Base-by-base conservation (phyloP, 2,888 invertebrate genomes). In the Thecophora atra region DNA sequence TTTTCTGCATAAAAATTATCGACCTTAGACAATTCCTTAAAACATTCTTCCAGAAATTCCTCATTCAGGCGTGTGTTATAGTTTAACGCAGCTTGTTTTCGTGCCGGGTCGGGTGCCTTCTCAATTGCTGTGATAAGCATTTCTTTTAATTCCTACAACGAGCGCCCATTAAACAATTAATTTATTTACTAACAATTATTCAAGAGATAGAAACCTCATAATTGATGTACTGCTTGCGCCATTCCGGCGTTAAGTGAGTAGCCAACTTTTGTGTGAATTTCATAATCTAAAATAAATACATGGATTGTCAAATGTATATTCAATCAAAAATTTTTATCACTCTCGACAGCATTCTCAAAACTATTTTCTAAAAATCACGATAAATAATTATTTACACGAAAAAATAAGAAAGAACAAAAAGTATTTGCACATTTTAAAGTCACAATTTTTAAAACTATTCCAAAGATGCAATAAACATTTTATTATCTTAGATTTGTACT, bases 171-270 rank as follows among this genome's bases (percentile, higher is more conserved):
- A 70, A 26, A 51, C 11, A 26, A 47, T 52, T 52, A 30, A 13
- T 19, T 58, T 11, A 47, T 51, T 51, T 17, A 65, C 7, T 42
- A 64, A 24, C 24, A 17, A n/a, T 7, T 17, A 15, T 37, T 5
- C 17, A 15, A 24, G 42, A 47, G 13, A 47, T 28, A 6, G 75
- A 78, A 58, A 82, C 94, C 91, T 94, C 93, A 87, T 95, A 95
- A 81, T 92, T 92, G 78, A 95, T 94, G 82, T 94, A 99, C 87
- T 99, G 98, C 88, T 97, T 97, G 75, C 98, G 91, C 99, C 99
- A 99, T 89, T 99, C 99, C n/a, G 98, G 98, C 76, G 99, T 99
- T 80, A 99, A 95, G 85, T 98, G 98, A 69, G 97, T 96, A 76
- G 94, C 91, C 75, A 99, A 89, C 88, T 98, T 98, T 87, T 99